phyloP scores from a whole-genome alignment of 2,888 invertebrate genomes.

The Brenthis ino region DNA sequence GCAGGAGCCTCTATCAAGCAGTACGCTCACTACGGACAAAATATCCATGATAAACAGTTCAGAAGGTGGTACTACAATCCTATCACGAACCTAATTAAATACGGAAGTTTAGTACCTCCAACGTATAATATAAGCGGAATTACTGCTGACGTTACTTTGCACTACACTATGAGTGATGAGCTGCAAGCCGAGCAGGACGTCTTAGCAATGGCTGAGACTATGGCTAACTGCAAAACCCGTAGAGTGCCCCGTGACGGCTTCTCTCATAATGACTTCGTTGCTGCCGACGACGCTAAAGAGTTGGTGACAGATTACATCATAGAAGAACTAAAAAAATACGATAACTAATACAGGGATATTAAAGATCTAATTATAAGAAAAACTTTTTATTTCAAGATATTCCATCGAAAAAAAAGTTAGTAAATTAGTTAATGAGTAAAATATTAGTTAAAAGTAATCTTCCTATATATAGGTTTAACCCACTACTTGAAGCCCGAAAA shows the following conservation, averaged over 20 bases:
- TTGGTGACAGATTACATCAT: conserved; percentile 43
- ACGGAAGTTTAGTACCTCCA: conserved; percentile 39
- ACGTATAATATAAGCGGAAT: conserved; percentile 42
- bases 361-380: too few species aligned
- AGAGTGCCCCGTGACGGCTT: conserved; percentile 42
- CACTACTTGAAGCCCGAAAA: too few species aligned
- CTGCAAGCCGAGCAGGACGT: conserved; percentile 44
- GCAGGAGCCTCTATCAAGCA: conserved; percentile 46
- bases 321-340: conserved; percentile 34
- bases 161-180: conserved; percentile 43
- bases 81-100: conserved; percentile 38
- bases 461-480: too few species aligned
- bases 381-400: too few species aligned
- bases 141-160: conserved; percentile 40
- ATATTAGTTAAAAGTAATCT: too few species aligned
- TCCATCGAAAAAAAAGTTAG: too few species aligned
- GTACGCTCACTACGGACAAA: conserved; percentile 48
- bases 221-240: conserved; percentile 40
- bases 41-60: conserved; percentile 42
- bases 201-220: conserved; percentile 41
- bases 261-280: conserved; percentile 43
- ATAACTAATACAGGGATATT: conserved; percentile 3
- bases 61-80: conserved; percentile 44
- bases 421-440: too few species aligned
- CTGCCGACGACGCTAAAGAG: conserved; percentile 37